phyloP scores from a whole-genome alignment of 2,113 vertebrate species.

The Aldabrachelys gigantea region DNA sequence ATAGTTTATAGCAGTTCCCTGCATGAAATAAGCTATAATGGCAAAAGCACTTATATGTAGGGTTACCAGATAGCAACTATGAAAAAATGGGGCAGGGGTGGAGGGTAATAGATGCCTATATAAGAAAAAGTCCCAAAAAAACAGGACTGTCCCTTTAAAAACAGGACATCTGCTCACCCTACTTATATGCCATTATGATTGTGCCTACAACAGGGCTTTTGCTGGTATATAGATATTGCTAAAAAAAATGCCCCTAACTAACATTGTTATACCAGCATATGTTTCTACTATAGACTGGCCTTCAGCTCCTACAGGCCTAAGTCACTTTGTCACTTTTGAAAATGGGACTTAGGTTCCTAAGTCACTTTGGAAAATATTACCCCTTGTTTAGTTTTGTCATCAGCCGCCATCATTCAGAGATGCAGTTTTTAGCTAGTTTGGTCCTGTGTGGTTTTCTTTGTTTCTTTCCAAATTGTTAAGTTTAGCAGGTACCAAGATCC shows the following conservation, averaged over 20 bases:
- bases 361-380: background rate
- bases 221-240: background rate
- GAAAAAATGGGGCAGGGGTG: too few species aligned
- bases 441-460: background rate
- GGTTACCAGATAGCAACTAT: too few species aligned
- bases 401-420: background rate
- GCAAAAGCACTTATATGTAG: background rate
- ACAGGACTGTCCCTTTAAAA: too few species aligned
- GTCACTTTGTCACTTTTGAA: slow-evolving; percentile 19
- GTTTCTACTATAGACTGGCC: slow-evolving; percentile 5
- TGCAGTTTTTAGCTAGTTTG: background rate
- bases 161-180: too few species aligned
- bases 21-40: background rate
- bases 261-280: slow-evolving; percentile 13
- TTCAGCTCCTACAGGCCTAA: background rate
- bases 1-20: background rate
- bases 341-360: background rate
- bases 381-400: background rate
- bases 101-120: too few species aligned
- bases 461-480: background rate
- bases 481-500: slow-evolving; percentile 50
- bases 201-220: background rate
- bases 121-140: too few species aligned
- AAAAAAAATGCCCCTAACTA: background rate
- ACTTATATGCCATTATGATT: background rate